Percentiles rank a stretch among this genome's conserved stretches.
phyloP scores from a whole-genome alignment of 2,888 invertebrate species.

The Xanthia icteritia region DNA sequence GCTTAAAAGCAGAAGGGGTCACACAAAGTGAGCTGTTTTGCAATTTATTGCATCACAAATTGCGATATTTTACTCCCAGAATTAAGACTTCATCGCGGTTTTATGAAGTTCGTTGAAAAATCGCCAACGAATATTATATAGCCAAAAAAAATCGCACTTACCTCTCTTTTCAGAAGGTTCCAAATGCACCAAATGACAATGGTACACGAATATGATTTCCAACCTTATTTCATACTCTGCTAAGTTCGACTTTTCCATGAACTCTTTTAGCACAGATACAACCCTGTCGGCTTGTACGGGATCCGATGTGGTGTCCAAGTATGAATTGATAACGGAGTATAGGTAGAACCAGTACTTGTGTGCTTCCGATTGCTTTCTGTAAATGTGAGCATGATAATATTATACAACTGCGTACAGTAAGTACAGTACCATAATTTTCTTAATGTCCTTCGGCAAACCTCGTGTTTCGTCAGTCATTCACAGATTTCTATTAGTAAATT shows the following conservation, averaged over 20 bases:
- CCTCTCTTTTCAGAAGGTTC: slow-evolving; percentile 84
- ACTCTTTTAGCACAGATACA: slow-evolving; percentile 93
- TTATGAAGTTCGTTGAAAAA: neutral
- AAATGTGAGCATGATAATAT: neutral
- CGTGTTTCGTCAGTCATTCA: too few relatives aligned
- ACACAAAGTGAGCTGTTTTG: neutral
- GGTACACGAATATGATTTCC: slow-evolving; percentile 94
- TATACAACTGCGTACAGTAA: neutral
- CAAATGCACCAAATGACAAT: slow-evolving; percentile 93
- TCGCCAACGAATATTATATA: neutral
- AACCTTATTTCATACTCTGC: slow-evolving; percentile 96
- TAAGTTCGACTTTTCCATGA: slow-evolving; percentile 95
- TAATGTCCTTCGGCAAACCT: too few relatives aligned
- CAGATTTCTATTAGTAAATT: too few relatives aligned
- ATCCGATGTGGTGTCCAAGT: slow-evolving; percentile 79
- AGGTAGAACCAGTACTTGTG: slow-evolving; percentile 98
- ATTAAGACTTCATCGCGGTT: neutral
- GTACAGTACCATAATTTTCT: too few relatives aligned
- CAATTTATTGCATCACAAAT: neutral
- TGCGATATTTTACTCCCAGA: neutral
- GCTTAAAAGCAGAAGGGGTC: neutral
- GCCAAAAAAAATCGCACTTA: slow-evolving; percentile 65
- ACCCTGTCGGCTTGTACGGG: slow-evolving; percentile 71
- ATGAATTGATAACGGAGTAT: slow-evolving; percentile 93
- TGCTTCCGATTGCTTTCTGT: slow-evolving; percentile 92